Base-by-base conservation (phyloP, 2,113 vertebrate species). In the Corythaixoides concolor region DNA sequence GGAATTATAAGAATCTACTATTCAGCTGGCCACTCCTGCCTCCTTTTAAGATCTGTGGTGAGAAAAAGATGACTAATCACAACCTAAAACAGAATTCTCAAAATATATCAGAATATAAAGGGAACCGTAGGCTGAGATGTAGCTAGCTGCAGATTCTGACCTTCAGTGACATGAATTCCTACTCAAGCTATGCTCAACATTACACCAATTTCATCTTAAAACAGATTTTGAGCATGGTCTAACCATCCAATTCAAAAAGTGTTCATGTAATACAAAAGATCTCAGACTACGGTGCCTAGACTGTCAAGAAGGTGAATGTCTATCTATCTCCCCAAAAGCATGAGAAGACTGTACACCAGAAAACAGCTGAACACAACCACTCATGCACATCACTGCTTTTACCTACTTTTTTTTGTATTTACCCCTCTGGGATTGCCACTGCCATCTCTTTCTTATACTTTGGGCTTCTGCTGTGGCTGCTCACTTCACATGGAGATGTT, bases 401-500 rank as follows among this genome's bases (percentile, higher is more conserved):
- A 50, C 6, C 5, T 22, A 8, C 2, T 50, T 64, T 84, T 89
- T 80, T 84, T 89, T 80, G 5, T 72, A 35, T 73, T 85, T 41
- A 39, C 6, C 3, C 2, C 17, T 55, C 33, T 77, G 59, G 35
- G 22, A n/a, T 52, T 69, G 11, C 16, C 0, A 0, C 12, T 47
- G 35, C 4, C 23, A 15, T 32, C 37, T 55, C 21, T 73, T 87
- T 47, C 15, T 21, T 27, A 32, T 13, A 52, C 2, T 4, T 60
- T 10, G 11, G 18, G 9, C 6, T 52, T 37, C 30, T 35, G 7
- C 28, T 56, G 26, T 4, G 8, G 20, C 28, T 69, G 16, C 28
- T 78, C 24, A 12, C 32, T 64, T 74, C 58, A 49, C 3, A 0
- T 10, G 7, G 20, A 66, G 21, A 6, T 47, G 43, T 28, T 66